Percentiles rank a stretch among this genome's conserved stretches.
phyloP scores from a whole-genome alignment of 1,140 invertebrate genomes.

The Bombus waltoni region DNA sequence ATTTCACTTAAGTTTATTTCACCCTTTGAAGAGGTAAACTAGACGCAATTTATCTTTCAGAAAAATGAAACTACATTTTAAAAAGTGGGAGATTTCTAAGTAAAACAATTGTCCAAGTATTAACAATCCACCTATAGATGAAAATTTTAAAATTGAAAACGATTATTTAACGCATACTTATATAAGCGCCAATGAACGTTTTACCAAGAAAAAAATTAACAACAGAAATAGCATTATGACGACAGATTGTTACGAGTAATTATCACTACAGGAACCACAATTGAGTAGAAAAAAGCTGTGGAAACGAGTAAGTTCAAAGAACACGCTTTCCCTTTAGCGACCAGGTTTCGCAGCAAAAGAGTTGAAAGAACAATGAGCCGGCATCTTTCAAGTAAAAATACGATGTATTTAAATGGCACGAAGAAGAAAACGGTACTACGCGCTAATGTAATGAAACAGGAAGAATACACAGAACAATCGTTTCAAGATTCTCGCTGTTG shows the following conservation, averaged over 20 bases:
- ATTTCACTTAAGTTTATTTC: too few species aligned
- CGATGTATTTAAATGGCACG: conserved; percentile 4
- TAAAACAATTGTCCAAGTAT: neutral
- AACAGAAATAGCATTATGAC: neutral
- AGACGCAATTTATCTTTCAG: neutral
- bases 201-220: neutral
- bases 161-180: too few species aligned
- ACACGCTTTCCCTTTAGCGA: too few species aligned
- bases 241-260: neutral
- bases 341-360: neutral
- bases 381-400: conserved; percentile 4
- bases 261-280: neutral
- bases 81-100: neutral
- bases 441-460: conserved; percentile 27
- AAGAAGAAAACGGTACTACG: neutral
- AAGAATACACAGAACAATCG: conserved; percentile 4
- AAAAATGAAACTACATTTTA: neutral
- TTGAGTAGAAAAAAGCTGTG: neutral
- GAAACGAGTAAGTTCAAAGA: neutral
- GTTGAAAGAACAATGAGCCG: conserved; percentile 7
- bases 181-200: neutral
- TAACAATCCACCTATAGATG: too few species aligned
- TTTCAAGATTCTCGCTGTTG: conserved; percentile 17
- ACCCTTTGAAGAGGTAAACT: neutral
- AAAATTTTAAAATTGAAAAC: neutral